Percentiles rank a stretch among this genome's conserved stretches.
Evolutionary conservation across 2,888 invertebrate species (phyloP).

Genomic region (Brachypterus glaber): DNA sequence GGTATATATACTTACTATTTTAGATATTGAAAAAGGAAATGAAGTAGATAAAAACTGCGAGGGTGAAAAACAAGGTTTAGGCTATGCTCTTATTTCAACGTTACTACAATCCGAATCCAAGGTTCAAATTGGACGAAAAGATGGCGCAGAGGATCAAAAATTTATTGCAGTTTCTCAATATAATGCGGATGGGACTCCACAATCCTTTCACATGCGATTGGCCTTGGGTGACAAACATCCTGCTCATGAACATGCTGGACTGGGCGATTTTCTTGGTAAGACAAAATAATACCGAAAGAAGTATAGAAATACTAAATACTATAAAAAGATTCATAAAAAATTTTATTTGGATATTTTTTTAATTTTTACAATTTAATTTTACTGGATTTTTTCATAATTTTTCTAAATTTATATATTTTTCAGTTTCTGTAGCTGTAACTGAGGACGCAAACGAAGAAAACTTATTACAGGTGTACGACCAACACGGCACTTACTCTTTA

Average conservation of each 20-base stretch:
- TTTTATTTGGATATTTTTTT: constrained; percentile 1
- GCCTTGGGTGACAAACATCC: constrained; percentile 35
- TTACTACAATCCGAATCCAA: constrained; percentile 24
- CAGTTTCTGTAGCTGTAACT: constrained; percentile 34
- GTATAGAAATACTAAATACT: no score
- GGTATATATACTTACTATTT: no score
- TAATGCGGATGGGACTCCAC: constrained; percentile 18
- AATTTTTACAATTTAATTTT: constrained; percentile 6
- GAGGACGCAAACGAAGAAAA: constrained; percentile 35
- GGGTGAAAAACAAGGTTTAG: constrained; percentile 7
- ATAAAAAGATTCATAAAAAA: neutral
- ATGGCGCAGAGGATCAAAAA: constrained; percentile 12
- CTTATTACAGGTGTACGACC: constrained; percentile 38
- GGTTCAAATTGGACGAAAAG: constrained; percentile 28
- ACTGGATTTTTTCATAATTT: constrained; percentile 4
- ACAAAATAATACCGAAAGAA: constrained; percentile 1
- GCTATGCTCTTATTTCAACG: constrained; percentile 22
- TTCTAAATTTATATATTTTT: constrained; percentile 12
- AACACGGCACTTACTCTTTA: constrained; percentile 37
- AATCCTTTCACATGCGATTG: constrained; percentile 37
- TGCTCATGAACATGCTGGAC: constrained; percentile 26
- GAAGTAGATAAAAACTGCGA: no score
- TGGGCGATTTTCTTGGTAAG: constrained; percentile 34
- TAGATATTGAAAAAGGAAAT: no score
- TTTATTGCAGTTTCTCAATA: no score